Base-by-base conservation (phyloP, 1,140 invertebrate species). In the Drosophila melanica region DNA sequence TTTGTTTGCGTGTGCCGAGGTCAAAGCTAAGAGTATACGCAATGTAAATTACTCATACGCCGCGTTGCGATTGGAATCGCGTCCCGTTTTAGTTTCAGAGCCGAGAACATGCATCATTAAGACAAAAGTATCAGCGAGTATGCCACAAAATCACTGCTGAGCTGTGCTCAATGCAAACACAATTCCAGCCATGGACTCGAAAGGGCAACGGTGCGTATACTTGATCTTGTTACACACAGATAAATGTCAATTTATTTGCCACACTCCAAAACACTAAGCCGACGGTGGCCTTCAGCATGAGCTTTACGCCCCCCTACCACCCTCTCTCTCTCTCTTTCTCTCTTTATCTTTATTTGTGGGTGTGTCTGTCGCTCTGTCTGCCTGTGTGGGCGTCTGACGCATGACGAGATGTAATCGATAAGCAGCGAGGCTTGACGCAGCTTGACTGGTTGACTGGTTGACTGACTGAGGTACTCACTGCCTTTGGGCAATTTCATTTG, bases 241-340 rank as follows among this genome's bases (percentile, higher is more conserved):
- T 87, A 87, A 87, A 87, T 87, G 84, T 87, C 84, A 87, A 87
- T 87, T 87, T 84, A 84, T 87, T 87, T 87, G 76, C 84, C 84
- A 87, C 82, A 87, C 82, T 87, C 84, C 71, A 89, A 53, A 82
- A 73, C 82, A 79, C 82, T 82, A 87, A 87, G 82, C 82, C 84
- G 71, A 68, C 50, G 66, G 35, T 41, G 67, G 73, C 60, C 65
- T 74, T 75, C 69, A 67, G 41, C 64, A 48, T 42, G 35, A 47
- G 55, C 51, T 60, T 7, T 16, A 37, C 37, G 47, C 3, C 16
- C 16, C 33, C 12, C 50, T 35, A 2, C 14, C 23, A 18, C 41
- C 35, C 27, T 0, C 35, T 6, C 10, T 14, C 50, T 18, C 8
- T 7, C 12, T 0, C 42, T 6, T 20, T 12, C 11, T 35, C 10